Evolutionary conservation across 2,797 vertebrate genomes (phyloP).

Genomic region (Lutjanus argentimaculatus): DNA sequence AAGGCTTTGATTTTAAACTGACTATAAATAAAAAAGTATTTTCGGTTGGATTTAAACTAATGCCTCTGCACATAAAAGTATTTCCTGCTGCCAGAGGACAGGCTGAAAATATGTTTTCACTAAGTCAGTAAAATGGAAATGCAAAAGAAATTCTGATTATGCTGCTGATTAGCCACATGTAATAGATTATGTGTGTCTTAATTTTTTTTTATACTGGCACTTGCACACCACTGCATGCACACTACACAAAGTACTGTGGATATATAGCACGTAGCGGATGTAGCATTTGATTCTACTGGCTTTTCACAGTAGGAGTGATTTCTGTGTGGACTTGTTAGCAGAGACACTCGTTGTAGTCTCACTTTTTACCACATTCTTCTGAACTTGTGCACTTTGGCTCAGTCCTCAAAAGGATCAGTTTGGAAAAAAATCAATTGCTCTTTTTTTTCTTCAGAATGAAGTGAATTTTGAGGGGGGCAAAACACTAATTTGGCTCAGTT

Average conservation of each 20-base stretch:
- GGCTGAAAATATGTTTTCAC: neutral
- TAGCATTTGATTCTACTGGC: too few species aligned
- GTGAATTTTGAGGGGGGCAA: too few species aligned
- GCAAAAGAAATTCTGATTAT: neutral
- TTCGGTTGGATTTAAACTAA: conserved; percentile 1
- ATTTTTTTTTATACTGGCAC: neutral
- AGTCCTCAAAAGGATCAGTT: neutral
- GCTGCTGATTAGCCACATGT: neutral
- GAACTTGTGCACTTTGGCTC: conserved; percentile 1
- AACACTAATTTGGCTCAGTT: neutral
- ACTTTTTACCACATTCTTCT: neutral
- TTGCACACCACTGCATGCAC: neutral
- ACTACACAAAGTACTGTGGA: neutral
- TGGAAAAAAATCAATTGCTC: neutral
- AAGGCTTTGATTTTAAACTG: neutral
- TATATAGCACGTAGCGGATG: neutral
- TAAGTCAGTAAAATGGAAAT: neutral
- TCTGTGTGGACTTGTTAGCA: neutral
- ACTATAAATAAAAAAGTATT: neutral
- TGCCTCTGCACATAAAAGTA: neutral
- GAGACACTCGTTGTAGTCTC: neutral
- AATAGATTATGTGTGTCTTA: neutral
- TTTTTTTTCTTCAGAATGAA: neutral
- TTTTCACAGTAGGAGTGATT: neutral
- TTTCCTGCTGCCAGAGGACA: neutral